These are phyloP conservation scores for Holotrichia oblita DNA, from an alignment of 1,140 invertebrate species.

Conservation along the genomic window DNA sequence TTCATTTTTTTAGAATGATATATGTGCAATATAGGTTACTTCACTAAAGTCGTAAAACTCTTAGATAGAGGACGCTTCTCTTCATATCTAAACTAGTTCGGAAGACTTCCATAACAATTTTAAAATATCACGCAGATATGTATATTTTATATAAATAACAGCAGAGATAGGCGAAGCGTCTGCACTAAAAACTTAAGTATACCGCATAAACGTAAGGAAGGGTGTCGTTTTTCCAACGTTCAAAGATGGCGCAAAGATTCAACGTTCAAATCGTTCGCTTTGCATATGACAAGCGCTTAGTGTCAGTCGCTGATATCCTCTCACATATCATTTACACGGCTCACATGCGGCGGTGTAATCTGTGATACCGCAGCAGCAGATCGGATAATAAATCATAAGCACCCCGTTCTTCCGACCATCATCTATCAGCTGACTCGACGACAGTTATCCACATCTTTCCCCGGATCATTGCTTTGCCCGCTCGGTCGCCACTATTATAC, in stretches of 20 bases:
- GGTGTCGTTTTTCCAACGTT: conserved; percentile 28
- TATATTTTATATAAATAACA: conserved; percentile 14
- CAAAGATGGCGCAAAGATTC: conserved; percentile 38
- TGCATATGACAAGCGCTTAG: conserved; percentile 58
- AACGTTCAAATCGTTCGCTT: conserved; percentile 43
- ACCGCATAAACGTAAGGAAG: conserved; percentile 34
- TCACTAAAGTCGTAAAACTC: background rate
- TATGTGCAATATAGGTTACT: background rate
- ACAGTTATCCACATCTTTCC: conserved; percentile 49
- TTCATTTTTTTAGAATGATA: no score
- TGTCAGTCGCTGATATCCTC: conserved; percentile 57
- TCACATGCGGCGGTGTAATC: conserved; percentile 56
- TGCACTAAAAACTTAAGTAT: conserved; percentile 36
- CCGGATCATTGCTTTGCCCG: conserved; percentile 43
- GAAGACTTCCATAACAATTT: conserved; percentile 23
- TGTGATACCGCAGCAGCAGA: conserved; percentile 56
- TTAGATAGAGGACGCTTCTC: background rate
- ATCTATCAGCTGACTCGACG: conserved; percentile 51
- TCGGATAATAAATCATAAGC: conserved; percentile 58
- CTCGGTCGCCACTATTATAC: conserved; percentile 24
- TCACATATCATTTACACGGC: conserved; percentile 54
- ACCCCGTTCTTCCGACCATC: conserved; percentile 50
- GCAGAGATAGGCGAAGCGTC: conserved; percentile 21
- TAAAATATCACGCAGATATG: conserved; percentile 6
- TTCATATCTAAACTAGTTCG: conserved; percentile 9